A percentile compares a stretch with the other conserved stretches of the same genome.
phyloP scores from a whole-genome alignment of 1,140 invertebrate species.

The Arctopsyche grandis region DNA sequence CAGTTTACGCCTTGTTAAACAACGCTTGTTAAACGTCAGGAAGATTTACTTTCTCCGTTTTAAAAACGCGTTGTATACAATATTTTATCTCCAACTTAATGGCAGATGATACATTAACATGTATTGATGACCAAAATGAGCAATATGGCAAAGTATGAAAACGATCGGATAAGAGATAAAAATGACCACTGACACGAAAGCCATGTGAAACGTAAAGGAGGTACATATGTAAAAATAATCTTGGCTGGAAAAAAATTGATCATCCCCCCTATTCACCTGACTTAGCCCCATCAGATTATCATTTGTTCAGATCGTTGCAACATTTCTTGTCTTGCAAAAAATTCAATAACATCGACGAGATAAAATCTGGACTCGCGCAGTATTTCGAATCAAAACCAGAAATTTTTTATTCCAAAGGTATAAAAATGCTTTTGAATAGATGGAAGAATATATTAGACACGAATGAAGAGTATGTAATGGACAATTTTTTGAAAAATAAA shows the following conservation, averaged over 20 bases:
- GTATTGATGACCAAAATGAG: too few relatives aligned
- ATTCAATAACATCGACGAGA: neutral
- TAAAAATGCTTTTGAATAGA: too few relatives aligned
- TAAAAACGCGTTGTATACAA: neutral
- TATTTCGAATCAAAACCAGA: neutral
- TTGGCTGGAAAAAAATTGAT: neutral
- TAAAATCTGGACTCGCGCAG: too few relatives aligned
- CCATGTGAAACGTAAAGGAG: too few relatives aligned
- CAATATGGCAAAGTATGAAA: too few relatives aligned
- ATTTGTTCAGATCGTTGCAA: neutral
- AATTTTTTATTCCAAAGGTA: neutral
- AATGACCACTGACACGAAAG: too few relatives aligned
- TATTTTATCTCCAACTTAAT: neutral
- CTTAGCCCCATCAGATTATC: neutral
- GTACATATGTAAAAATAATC: neutral
- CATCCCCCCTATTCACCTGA: neutral
- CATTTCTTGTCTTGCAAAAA: neutral
- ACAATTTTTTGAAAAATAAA: neutral
- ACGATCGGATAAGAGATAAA: too few relatives aligned
- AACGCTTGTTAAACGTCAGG: too few relatives aligned
- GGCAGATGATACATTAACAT: neutral
- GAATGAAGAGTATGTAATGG: neutral
- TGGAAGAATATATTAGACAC: neutral
- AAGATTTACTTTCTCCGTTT: too few relatives aligned
- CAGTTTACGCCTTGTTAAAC: too few relatives aligned